Conservation (phyloP, 1,140 invertebrate genomes). For the Drosophila erecta region DNA sequence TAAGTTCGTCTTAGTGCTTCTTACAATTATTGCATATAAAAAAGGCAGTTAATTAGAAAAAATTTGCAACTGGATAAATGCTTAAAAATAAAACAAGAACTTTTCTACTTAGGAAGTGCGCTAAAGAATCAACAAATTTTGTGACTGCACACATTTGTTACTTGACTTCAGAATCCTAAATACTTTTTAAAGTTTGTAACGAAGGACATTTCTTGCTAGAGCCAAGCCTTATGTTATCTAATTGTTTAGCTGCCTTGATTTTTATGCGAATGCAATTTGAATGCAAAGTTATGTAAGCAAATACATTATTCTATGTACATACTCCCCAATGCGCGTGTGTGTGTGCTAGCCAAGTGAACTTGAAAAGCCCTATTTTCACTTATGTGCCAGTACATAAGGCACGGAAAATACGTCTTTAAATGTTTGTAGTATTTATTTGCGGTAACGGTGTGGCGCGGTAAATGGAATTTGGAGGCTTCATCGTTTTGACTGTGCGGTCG, state of each 20-base stretch:
- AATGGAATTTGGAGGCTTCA: neutral
- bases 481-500: neutral
- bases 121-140: too few species aligned
- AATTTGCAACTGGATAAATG: too few species aligned
- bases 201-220: neutral
- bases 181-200: neutral
- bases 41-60: too few species aligned
- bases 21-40: too few species aligned
- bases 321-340: constrained; percentile 6
- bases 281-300: constrained; percentile 4
- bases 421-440: neutral
- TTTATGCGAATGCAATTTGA: neutral
- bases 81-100: too few species aligned
- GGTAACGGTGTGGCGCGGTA: neutral
- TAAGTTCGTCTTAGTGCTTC: too few species aligned
- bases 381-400: constrained; percentile 51
- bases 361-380: constrained; percentile 77
- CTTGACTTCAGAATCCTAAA: neutral
- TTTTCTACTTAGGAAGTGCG: too few species aligned
- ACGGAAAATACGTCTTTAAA: constrained; percentile 25
- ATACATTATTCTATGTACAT: constrained; percentile 4
- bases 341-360: constrained; percentile 46
- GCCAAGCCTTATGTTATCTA: neutral
- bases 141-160: neutral
- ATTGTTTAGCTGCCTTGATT: neutral